Conservation (phyloP, 2,113 vertebrate species). For the Pholis gunnellus region DNA sequence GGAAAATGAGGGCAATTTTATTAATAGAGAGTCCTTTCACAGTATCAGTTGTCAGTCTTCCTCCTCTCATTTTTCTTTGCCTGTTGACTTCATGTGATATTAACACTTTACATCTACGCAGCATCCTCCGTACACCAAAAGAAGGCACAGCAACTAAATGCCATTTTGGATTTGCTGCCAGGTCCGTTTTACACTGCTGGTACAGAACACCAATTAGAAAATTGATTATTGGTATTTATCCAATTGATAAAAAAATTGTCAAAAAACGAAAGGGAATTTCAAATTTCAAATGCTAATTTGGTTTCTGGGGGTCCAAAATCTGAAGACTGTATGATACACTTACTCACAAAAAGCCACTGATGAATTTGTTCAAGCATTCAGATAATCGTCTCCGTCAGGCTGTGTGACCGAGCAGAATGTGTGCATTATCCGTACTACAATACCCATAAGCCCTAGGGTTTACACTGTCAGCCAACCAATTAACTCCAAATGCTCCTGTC, state of each 20-base stretch:
- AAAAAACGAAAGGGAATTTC: not conserved
- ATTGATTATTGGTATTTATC: not conserved
- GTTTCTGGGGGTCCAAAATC: not conserved
- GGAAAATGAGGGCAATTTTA: not conserved
- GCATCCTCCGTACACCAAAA: not conserved
- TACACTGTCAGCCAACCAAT: slow-evolving; percentile 74
- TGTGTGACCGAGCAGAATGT: slow-evolving; percentile 65
- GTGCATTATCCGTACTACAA: slow-evolving; percentile 70
- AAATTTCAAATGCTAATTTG: not conserved
- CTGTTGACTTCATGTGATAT: not conserved
- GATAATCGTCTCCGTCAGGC: slow-evolving; percentile 59
- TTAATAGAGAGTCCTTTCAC: not conserved
- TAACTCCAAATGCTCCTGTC: slow-evolving; percentile 73
- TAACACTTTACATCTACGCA: not conserved
- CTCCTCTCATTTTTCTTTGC: not conserved
- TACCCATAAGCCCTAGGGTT: slow-evolving; percentile 77
- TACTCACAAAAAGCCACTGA: slow-evolving; percentile 16
- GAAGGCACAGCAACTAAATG: not conserved
- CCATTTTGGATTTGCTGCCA: not conserved
- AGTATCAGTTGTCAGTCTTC: not conserved
- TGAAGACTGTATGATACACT: not conserved
- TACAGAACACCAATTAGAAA: not conserved
- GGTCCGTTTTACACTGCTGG: not conserved
- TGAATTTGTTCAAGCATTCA: slow-evolving; percentile 47
- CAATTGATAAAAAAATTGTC: too few species aligned